Evolutionary conservation across 2,797 vertebrate genomes (phyloP).

Genomic region (Molossus alvarezi): DNA sequence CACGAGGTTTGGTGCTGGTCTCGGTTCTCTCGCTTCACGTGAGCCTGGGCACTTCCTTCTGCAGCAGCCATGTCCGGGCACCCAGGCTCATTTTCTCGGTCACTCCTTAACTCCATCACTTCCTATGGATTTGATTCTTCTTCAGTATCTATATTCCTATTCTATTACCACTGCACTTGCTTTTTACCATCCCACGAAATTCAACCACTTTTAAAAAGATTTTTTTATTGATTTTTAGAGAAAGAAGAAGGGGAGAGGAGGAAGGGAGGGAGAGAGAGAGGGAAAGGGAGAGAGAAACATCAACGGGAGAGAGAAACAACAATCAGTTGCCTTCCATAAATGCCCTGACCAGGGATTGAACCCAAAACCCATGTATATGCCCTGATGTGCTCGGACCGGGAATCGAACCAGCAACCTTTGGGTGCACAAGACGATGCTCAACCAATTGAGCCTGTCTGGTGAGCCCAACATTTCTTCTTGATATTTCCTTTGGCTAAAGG

Average conservation of each 20-base stretch:
- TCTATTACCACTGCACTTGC: not conserved
- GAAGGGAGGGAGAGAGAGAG: not conserved
- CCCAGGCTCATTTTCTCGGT: not conserved
- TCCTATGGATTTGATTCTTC: not conserved
- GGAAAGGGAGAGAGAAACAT: not conserved
- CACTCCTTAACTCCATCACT: not conserved
- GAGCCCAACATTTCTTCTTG: slow-evolving; percentile 26
- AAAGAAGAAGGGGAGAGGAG: not conserved
- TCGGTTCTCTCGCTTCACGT: not conserved
- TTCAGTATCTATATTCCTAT: not conserved
- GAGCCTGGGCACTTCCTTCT: not conserved
- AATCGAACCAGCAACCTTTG: too few relatives aligned
- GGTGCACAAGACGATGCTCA: too few relatives aligned
- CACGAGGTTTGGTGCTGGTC: not conserved
- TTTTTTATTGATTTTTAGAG: not conserved
- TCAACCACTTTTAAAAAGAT: slow-evolving; percentile 42
- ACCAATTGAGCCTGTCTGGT: too few relatives aligned
- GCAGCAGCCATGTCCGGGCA: not conserved
- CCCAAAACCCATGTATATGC: too few relatives aligned
- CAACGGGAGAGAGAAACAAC: not conserved
- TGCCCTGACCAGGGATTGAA: too few relatives aligned
- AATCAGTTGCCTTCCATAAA: not conserved
- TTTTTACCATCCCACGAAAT: slow-evolving; percentile 42
- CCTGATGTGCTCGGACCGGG: too few relatives aligned
- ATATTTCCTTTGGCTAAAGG: not conserved